A percentile compares a stretch with the other conserved stretches of the same genome.
Evolutionary conservation across 2,113 vertebrate species (phyloP).

Genomic region (Mesitornis unicolor): DNA sequence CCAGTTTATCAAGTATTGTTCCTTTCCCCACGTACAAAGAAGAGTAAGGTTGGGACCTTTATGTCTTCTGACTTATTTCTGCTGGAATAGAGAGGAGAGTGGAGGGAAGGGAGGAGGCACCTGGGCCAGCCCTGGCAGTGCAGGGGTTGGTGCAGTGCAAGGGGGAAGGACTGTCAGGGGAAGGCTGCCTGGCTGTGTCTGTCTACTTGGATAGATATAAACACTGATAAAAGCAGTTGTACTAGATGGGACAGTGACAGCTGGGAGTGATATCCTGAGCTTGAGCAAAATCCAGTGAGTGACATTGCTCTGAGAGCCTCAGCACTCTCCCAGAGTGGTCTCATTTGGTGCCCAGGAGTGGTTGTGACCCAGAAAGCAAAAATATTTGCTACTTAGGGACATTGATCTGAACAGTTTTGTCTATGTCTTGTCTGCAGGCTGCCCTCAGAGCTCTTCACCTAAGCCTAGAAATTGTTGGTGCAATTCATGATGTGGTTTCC

Average conservation of each 20-base stretch:
- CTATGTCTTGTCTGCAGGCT: conserved; percentile 6
- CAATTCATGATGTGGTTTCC: conserved; percentile 70
- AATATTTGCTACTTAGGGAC: background rate
- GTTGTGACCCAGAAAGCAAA: background rate
- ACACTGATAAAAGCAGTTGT: background rate
- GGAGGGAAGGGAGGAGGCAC: background rate
- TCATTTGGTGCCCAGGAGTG: background rate
- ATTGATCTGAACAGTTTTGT: background rate
- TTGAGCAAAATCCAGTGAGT: background rate
- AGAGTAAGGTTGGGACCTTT: background rate
- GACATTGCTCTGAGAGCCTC: background rate
- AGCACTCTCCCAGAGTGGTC: background rate
- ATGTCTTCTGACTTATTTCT: background rate
- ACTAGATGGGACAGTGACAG: background rate
- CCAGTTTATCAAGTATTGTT: background rate
- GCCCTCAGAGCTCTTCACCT: conserved; percentile 59
- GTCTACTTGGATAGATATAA: background rate
- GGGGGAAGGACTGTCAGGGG: background rate
- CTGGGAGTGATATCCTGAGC: background rate
- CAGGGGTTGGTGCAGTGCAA: rapidly evolving
- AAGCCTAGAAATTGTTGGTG: conserved; percentile 65
- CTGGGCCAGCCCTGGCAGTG: background rate
- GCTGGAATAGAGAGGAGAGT: background rate
- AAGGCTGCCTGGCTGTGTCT: background rate
- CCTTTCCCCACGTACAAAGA: rapidly evolving